Evolutionary conservation across 2,888 invertebrate species (phyloP).

Genomic region (Aporophyla nigra): DNA sequence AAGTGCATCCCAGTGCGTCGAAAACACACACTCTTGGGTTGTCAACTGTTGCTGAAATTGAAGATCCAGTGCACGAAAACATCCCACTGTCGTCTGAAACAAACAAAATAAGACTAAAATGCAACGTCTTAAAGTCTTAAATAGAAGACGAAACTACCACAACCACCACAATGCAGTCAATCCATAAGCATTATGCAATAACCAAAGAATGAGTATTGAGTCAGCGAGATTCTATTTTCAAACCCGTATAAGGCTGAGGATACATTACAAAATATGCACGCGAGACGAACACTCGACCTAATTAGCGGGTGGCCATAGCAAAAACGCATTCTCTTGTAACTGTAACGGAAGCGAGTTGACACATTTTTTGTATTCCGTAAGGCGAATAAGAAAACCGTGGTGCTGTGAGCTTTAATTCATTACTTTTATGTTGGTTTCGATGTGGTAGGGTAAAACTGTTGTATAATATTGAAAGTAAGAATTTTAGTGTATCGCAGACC

Average conservation of each 20-base stretch:
- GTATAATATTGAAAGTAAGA: too few species aligned
- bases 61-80: too few species aligned
- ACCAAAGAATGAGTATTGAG: conserved; percentile 28
- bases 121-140: not conserved
- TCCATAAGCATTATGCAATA: conserved; percentile 23
- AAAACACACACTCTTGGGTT: too few species aligned
- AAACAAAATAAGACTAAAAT: not conserved
- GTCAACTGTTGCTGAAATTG: too few species aligned
- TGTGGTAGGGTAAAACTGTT: not conserved
- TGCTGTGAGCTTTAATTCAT: too few species aligned
- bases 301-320: conserved; percentile 68
- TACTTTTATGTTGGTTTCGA: not conserved
- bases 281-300: conserved; percentile 71
- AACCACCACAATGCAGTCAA: not conserved
- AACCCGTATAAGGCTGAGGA: conserved; percentile 67
- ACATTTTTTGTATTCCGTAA: conserved; percentile 70
- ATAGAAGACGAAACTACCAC: not conserved
- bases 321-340: conserved; percentile 74
- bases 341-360: conserved; percentile 77
- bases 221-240: conserved; percentile 58
- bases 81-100: too few species aligned
- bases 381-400: conserved; percentile 31
- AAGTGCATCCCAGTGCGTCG: too few species aligned
- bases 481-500: too few species aligned
- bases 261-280: conserved; percentile 73